Conservation (phyloP, 2,797 vertebrate species). For the Podarcis lilfordi region DNA sequence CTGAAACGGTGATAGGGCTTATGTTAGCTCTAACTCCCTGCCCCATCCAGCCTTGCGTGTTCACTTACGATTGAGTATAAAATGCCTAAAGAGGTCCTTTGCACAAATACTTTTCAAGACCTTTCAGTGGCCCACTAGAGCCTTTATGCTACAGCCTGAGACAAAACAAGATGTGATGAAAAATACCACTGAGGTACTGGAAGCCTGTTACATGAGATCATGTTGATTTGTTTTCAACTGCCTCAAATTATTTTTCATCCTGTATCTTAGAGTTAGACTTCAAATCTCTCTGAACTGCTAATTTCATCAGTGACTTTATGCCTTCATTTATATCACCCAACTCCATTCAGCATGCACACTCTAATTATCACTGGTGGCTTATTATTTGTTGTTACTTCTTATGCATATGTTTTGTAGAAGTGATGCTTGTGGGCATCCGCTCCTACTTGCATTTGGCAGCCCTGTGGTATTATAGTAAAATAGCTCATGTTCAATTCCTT, state of each 20-base stretch:
- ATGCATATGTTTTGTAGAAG: neutral
- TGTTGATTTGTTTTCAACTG: neutral
- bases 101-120: neutral
- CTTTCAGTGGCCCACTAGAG: neutral
- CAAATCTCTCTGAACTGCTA: neutral
- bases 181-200: neutral
- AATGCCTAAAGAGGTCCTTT: neutral
- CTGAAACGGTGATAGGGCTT: too few relatives aligned
- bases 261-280: neutral
- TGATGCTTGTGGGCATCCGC: neutral
- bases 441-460: neutral
- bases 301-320: neutral
- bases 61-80: neutral
- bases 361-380: neutral
- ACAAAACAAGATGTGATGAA: neutral
- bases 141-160: neutral
- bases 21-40: too few relatives aligned
- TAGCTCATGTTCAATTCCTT: conserved; percentile 54
- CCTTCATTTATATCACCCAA: neutral
- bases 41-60: accelerated
- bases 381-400: neutral
- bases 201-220: neutral
- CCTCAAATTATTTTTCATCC: neutral
- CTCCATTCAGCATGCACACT: neutral
- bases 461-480: neutral